Evolutionary conservation across 2,888 invertebrate species (phyloP).

Genomic region (Imbricaverruca yamaguchii): DNA sequence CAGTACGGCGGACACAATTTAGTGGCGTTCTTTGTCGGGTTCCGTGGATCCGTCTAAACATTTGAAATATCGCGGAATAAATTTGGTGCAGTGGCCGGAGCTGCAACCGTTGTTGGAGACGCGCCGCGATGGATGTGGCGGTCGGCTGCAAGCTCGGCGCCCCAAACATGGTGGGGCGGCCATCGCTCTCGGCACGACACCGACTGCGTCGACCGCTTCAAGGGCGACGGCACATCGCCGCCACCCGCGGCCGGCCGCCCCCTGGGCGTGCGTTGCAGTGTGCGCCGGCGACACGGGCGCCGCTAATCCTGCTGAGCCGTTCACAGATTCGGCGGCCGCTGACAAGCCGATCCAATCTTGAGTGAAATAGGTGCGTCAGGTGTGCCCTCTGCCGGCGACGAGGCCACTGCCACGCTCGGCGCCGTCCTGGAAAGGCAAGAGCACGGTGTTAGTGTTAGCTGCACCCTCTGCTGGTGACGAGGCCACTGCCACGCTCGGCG

Average conservation of each 20-base stretch:
- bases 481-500: background rate
- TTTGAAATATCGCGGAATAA: slow-evolving; percentile 19
- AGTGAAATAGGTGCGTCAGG: background rate
- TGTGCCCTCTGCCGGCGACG: background rate
- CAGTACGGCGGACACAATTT: background rate
- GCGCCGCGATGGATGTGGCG: background rate
- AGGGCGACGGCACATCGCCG: background rate
- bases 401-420: background rate
- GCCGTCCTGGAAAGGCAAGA: background rate
- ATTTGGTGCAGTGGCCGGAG: background rate
- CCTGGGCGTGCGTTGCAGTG: background rate
- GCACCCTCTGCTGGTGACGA: background rate
- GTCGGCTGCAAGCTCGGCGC: background rate
- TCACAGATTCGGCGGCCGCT: too few species aligned
- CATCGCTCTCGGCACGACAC: background rate
- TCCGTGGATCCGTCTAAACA: slow-evolving; percentile 9
- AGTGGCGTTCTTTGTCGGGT: slow-evolving; percentile 1
- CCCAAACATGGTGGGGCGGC: background rate
- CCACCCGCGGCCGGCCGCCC: background rate
- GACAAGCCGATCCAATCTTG: slow-evolving; percentile 4
- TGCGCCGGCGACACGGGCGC: background rate
- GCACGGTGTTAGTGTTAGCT: too few species aligned
- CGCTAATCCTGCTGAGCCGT: too few species aligned
- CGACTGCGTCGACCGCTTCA: background rate
- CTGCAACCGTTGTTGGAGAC: background rate